A percentile compares a stretch with the other conserved stretches of the same genome.
Conservation (phyloP, 2,113 vertebrate species). For the Azemiops feae region DNA sequence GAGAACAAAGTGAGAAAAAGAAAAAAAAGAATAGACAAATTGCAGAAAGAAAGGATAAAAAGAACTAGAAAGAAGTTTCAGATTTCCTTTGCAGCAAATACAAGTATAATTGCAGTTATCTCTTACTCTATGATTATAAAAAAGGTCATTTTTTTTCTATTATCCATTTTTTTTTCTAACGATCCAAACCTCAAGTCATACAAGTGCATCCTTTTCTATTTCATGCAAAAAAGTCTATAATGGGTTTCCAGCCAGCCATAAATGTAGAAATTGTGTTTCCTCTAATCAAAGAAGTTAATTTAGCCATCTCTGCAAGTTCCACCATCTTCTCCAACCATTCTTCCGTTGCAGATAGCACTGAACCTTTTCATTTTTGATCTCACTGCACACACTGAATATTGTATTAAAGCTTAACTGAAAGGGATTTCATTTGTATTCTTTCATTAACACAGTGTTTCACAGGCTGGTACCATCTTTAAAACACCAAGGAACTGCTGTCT, state of each 20-base stretch:
- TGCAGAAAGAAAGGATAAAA: not conserved
- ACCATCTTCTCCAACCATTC: not conserved
- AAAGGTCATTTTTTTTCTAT: not conserved
- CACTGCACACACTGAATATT: not conserved
- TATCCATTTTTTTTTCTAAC: not conserved
- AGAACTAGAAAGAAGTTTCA: not conserved
- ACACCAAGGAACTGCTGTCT: not conserved
- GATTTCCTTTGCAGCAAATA: not conserved
- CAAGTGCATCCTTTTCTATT: not conserved
- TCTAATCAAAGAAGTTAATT: not conserved
- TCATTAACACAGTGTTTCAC: not conserved
- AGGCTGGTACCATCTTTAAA: not conserved
- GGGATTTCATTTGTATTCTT: not conserved
- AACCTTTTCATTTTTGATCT: not conserved
- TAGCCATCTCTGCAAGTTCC: not conserved
- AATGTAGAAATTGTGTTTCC: not conserved
- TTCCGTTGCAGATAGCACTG: not conserved
- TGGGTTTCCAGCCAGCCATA: not conserved
- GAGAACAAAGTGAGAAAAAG: not conserved
- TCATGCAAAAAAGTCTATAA: not conserved
- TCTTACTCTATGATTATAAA: not conserved
- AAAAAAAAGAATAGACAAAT: not conserved
- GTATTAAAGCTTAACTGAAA: not conserved
- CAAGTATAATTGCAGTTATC: not conserved
- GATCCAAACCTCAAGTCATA: not conserved